Percentiles rank a stretch among this genome's conserved stretches.
These are phyloP conservation scores for Paramormyrops hopkinsi DNA, from an alignment of 2,797 vertebrate genomes.

Conservation along the genomic window DNA sequence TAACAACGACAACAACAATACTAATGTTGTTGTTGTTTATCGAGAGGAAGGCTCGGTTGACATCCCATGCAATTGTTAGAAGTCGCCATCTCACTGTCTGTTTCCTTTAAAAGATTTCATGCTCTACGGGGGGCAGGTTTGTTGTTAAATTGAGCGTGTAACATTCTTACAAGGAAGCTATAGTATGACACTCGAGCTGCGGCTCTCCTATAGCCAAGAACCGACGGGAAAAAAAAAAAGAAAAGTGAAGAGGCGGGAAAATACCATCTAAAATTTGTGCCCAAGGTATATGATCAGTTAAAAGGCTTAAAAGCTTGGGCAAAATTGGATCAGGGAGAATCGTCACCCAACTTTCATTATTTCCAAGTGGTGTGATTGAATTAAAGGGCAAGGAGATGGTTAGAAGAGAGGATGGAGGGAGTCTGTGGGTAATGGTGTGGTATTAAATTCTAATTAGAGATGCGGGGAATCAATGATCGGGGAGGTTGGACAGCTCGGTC, in stretches of 20 bases:
- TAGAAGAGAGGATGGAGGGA: conserved; percentile 66
- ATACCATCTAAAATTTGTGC: conserved; percentile 87
- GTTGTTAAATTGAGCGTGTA: conserved; percentile 71
- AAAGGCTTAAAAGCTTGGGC: conserved; percentile 97
- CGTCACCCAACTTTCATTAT: conserved; percentile 99
- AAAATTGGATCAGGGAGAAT: conserved; percentile 99
- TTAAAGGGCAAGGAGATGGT: conserved; percentile 99
- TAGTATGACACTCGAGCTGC: conserved; percentile 63
- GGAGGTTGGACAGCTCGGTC: conserved; percentile 96
- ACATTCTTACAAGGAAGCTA: conserved; percentile 69
- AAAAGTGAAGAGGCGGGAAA: conserved; percentile 43
- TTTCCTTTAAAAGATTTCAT: conserved; percentile 68
- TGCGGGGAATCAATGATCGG: conserved; percentile 99
- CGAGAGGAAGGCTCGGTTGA: not conserved
- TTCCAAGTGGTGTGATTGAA: conserved; percentile 99
- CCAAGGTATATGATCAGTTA: conserved; percentile 96
- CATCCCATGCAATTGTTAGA: conserved; percentile 19
- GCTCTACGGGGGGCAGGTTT: conserved; percentile 65
- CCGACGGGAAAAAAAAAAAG: conserved; percentile 41
- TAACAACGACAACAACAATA: not conserved
- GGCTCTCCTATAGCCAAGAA: conserved; percentile 49
- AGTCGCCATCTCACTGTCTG: conserved; percentile 38
- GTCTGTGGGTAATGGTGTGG: conserved; percentile 93
- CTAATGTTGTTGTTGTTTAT: conserved; percentile 21
- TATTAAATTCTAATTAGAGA: conserved; percentile 99